Base-by-base conservation (phyloP, 2,888 invertebrate species). In the Platycnemis pennipes region DNA sequence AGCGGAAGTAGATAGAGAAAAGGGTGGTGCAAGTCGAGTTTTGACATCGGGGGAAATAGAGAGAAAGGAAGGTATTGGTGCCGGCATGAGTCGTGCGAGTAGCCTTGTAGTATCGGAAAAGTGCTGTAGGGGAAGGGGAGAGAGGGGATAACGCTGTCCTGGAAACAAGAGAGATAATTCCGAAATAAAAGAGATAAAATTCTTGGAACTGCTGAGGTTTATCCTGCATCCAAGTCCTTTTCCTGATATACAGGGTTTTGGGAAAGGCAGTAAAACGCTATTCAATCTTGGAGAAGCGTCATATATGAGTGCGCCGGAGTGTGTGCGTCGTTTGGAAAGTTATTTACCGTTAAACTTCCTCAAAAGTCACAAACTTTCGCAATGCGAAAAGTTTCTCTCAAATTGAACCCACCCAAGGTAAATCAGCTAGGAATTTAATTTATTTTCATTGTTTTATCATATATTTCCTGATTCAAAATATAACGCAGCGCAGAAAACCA, bases 181-280 rank as follows among this genome's bases (percentile, higher is more conserved):
- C 77, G 77, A 5, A 77, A 77, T 77, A 77, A 77, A 77, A 31
- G 77, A 77, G 77, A 77, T 77, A 77, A 77, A 77, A 77, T 37
- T 77, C 77, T 77, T 77, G 37, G 77, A 77, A 77, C 37, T 37
- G 77, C 77, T 37, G 37, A 77, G 77, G 77, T 77, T 77, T 77
- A 77, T 77, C 77, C 37, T 37, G 31, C 22, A 37, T 77, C 37
- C 77, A 77, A 77, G 37, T 31, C 77, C 37, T 37, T 26, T 77
- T 11, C 13, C 77, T 37, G 11, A 37, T 11, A 37, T 26, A 37
- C 16, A 77, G 37, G 77, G 77, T 5, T 77, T 37, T 37, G 77
- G 77, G 0, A 37, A 77, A 77, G 37, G 77, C 37, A 77, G 77
- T 77, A 77, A 77, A 77, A 77, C 77, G 77, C 31, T 37, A 77